Evolutionary conservation across 1,140 invertebrate species (phyloP).

Genomic region (Brachionus koreanus): DNA sequence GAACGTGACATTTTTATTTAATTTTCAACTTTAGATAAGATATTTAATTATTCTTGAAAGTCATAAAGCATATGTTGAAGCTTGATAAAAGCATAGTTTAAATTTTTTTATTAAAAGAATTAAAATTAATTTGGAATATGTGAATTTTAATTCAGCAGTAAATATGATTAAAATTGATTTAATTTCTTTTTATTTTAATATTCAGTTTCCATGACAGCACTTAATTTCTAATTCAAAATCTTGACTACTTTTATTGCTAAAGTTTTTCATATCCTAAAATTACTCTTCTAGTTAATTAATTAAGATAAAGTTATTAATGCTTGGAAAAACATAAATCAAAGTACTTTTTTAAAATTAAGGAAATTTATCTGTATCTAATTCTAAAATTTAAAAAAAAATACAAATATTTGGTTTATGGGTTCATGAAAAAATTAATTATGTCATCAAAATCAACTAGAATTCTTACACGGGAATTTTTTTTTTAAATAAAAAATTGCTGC

Average conservation of each 20-base stretch:
- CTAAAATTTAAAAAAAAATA: background rate
- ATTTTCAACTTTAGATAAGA: background rate
- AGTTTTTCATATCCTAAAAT: background rate
- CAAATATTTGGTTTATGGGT: too few relatives aligned
- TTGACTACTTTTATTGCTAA: background rate
- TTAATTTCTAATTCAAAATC: background rate
- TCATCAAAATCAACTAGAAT: too few relatives aligned
- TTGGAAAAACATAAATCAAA: background rate
- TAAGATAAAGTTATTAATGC: background rate
- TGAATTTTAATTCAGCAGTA: background rate
- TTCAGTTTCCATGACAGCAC: background rate
- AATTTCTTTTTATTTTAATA: background rate
- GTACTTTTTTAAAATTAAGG: background rate
- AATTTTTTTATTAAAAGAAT: background rate
- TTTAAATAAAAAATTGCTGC: too few relatives aligned
- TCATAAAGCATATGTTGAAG: background rate
- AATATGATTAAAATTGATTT: conserved; percentile 6
- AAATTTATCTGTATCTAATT: too few relatives aligned
- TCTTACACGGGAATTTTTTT: too few relatives aligned
- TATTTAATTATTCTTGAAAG: background rate
- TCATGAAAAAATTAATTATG: too few relatives aligned
- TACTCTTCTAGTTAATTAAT: background rate
- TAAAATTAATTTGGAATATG: background rate
- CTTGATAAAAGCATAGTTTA: background rate
- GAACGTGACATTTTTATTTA: background rate